Evolutionary conservation across 2,888 invertebrate genomes (phyloP), one percentile per base, ranked within the genome.

Genomic region (Tuta absoluta): DNA sequence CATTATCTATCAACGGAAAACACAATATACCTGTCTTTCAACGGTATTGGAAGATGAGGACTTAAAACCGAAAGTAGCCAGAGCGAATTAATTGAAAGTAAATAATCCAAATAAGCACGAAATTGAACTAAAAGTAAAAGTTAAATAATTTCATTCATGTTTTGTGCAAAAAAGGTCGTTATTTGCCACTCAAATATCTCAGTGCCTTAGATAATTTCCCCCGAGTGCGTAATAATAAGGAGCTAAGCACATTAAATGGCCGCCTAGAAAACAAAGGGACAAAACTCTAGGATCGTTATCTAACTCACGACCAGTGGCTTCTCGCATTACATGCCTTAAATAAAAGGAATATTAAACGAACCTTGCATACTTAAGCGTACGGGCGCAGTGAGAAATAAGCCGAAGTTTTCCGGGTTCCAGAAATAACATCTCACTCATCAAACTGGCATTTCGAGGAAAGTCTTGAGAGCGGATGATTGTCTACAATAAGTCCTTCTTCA

Each of bases 271-370:
- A 66, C 64, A 58, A 69, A 65, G 67, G 63, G 64, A 66, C 69
- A 66, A 58, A 63, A 58, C 58, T 58, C 58, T 58, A 58, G 71
- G 75, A 72, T 73, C 67, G 67, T 71, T 77, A 76, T 75, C 76
- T 33, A 63, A 62, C 73, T 75, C 78, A 77, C 78, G 76, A 78
- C 71, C 70, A 65, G 66, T 66, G 69, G 68, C 58, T 48, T 59
- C 17, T 58, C 58, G 38, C 58, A 58, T 58, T 38, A 58, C 58
- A 58, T 37, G 58, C 19, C 19, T 58, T 17, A 57, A 57, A 38
- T 58, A 58, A 58, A 58, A 58, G 37, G 58, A 37, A 58, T 21
- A 58, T 38, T 21, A 58, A 58, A 38, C 58, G 11, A 33, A 21
- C 38, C 58, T 58, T 33, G 58, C 37, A 38, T 58, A 56, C 28